Base-by-base conservation (phyloP, 2,888 invertebrate species). In the Dendrolimus pini region DNA sequence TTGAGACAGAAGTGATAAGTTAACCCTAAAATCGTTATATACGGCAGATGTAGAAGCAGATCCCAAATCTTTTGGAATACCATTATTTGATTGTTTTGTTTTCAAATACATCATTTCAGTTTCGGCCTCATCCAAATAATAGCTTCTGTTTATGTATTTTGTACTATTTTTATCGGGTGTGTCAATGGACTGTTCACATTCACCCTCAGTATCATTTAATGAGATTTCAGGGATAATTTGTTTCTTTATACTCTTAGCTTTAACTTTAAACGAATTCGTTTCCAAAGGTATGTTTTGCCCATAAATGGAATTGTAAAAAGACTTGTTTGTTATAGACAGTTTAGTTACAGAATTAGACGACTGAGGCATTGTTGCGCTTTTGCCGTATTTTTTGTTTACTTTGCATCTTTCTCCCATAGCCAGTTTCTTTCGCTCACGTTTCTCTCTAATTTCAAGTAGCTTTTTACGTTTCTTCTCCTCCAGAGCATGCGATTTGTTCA, bases 251-350 rank as follows among this genome's bases (percentile, higher is more conserved):
- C 56, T 62, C 60, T 68, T 79, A 53, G 65, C 56, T 61, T 68
- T 77, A 7, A 55, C 72, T 57, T 74, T 72, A 0, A 55, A 30
- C 59, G 66, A 64, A 55, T 70, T 77, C 2, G 61, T 61, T 47
- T 76, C 73, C 8, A 61, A 54, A 41, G 74, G 70, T 12, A 62
- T 12, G 52, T 63, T 69, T 41, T 84, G 79, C 0, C 89, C 89
- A 60, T 86, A 90, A 62, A 90, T 89, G 9, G 88, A 89, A 65
- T 85, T 84, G 64, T 89, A 89, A 67, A 89, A 89, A 2, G 88
- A 85, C 65, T 89, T 90, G 64, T 89, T 89, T 1, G 85, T 83
- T 56, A 90, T 89, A 1, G 89, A 87, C n/a, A 90, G 64, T 64
- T 84, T 86, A 0, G 89, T 88, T 7, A 89, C 87, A 1, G 89